phyloP scores from a whole-genome alignment of 2,888 invertebrate species.

The Iphiclides podalirius region DNA sequence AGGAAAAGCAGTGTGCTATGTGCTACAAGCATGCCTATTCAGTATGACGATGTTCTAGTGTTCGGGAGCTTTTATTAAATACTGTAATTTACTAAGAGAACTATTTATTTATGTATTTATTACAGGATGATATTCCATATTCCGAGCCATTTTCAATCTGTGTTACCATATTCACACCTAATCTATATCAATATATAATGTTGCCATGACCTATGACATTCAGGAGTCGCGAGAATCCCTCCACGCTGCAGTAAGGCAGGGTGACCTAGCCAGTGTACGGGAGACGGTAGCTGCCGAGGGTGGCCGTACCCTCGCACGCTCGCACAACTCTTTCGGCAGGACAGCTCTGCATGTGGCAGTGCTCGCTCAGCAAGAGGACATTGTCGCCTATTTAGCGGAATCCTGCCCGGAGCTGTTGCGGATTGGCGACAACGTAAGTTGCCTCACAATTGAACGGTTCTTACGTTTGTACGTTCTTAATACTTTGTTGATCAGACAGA shows the following conservation, averaged over 20 bases:
- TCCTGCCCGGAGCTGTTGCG: slow-evolving; percentile 86
- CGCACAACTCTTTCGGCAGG: slow-evolving; percentile 85
- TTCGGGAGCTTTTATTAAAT: no score
- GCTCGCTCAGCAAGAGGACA: slow-evolving; percentile 88
- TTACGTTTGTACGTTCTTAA: no score
- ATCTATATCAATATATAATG: no score
- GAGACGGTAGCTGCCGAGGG: slow-evolving; percentile 77
- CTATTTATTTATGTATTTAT: no score
- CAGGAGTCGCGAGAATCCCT: slow-evolving; percentile 90
- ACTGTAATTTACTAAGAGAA: no score
- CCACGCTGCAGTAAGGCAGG: slow-evolving; percentile 84
- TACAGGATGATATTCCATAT: neutral
- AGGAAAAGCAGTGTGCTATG: no score
- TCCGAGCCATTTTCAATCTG: no score
- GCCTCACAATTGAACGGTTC: no score
- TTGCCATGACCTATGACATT: no score
- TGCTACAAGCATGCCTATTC: no score
- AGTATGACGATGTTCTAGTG: no score
- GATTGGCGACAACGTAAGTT: slow-evolving; percentile 91
- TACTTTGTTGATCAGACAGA: neutral
- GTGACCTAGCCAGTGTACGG: slow-evolving; percentile 81
- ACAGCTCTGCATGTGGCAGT: slow-evolving; percentile 93
- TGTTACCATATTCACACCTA: no score
- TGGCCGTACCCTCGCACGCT: slow-evolving; percentile 57
- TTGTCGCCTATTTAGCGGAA: slow-evolving; percentile 88